A percentile compares a stretch with the other conserved stretches of the same genome.
Evolutionary conservation across 2,113 vertebrate species (phyloP).

Genomic region (Tachycineta bicolor): DNA sequence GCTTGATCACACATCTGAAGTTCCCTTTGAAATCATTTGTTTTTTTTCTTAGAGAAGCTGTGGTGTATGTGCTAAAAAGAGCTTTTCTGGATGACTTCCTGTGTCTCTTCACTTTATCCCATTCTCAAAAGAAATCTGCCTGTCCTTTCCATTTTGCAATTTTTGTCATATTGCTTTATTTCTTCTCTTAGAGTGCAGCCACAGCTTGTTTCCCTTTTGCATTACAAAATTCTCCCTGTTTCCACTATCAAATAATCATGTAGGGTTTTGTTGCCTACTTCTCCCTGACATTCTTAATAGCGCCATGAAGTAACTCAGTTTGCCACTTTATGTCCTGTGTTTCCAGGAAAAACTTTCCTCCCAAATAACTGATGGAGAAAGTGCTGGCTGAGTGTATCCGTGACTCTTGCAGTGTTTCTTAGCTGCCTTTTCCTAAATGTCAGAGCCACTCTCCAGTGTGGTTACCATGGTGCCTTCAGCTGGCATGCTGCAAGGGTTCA

Average conservation of each 20-base stretch:
- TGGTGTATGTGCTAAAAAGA: neutral
- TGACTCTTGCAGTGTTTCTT: neutral
- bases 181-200: neutral
- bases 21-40: neutral
- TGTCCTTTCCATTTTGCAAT: neutral
- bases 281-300: neutral
- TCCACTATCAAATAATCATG: neutral
- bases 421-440: conserved; percentile 44
- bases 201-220: neutral
- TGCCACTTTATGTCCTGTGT: neutral
- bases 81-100: neutral
- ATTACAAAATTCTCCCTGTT: neutral
- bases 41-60: neutral
- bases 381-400: neutral
- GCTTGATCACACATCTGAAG: neutral
- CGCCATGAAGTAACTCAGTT: neutral
- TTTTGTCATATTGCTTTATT: neutral
- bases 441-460: neutral
- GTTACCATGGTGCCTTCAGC: conserved; percentile 29
- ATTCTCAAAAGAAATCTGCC: neutral
- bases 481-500: neutral
- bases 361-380: neutral
- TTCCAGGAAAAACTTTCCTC: neutral
- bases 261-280: neutral
- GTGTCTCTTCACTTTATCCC: neutral